These are phyloP conservation scores for Polia nebulosa DNA, from an alignment of 2,888 invertebrate genomes.

Conservation along the genomic window DNA sequence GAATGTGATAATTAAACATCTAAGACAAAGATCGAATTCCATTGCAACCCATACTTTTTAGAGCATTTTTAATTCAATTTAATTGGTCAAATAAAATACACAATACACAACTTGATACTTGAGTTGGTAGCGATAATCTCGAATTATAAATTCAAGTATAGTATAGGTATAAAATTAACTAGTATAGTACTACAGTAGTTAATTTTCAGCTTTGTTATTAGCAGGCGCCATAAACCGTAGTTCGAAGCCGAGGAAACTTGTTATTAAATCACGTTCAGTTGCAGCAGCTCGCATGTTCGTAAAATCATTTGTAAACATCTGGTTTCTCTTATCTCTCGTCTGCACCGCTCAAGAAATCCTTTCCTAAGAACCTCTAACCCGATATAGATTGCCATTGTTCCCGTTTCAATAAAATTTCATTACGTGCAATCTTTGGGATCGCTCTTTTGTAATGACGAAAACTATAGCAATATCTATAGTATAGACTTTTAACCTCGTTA, in stretches of 20 bases:
- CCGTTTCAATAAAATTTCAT: slow-evolving; percentile 14
- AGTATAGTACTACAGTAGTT: too few relatives aligned
- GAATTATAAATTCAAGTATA: too few relatives aligned
- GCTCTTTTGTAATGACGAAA: slow-evolving; percentile 8
- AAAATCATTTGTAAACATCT: slow-evolving; percentile 14
- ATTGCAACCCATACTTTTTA: too few relatives aligned
- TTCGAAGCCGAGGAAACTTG: background rate
- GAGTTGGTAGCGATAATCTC: too few relatives aligned
- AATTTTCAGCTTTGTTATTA: too few relatives aligned
- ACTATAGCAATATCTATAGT: background rate
- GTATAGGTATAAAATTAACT: too few relatives aligned
- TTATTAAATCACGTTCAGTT: slow-evolving; percentile 1
- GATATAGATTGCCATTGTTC: slow-evolving; percentile 23
- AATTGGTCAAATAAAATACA: too few relatives aligned
- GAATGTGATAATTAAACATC: too few relatives aligned
- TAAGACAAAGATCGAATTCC: too few relatives aligned
- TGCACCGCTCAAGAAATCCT: slow-evolving; percentile 20
- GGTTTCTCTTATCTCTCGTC: background rate
- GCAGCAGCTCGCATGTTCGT: slow-evolving; percentile 6
- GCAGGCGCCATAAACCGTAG: slow-evolving; percentile 2
- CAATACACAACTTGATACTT: too few relatives aligned
- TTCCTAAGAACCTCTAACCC: slow-evolving; percentile 18
- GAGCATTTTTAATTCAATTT: too few relatives aligned
- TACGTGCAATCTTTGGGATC: slow-evolving; percentile 9
- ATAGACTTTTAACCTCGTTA: background rate